A percentile compares a stretch with the other conserved stretches of the same genome.
phyloP scores from a whole-genome alignment of 2,113 vertebrate genomes.

The Apodemus sylvaticus region DNA sequence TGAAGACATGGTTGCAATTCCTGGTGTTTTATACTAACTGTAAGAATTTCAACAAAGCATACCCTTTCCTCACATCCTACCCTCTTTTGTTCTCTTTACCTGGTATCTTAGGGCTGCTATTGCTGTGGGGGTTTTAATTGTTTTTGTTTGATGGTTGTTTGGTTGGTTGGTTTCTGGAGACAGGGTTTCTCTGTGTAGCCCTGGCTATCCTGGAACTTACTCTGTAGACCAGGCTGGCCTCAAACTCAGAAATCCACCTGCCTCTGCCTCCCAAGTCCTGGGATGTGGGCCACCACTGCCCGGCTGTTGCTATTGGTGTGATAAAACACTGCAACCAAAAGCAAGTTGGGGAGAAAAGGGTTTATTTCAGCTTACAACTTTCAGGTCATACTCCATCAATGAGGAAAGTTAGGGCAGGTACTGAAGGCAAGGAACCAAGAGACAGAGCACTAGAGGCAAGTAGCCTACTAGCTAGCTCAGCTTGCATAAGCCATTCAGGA shows the following conservation, averaged over 20 bases:
- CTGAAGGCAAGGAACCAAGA: neutral
- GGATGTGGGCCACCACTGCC: no score
- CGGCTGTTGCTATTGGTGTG: neutral
- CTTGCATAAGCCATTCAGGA: neutral
- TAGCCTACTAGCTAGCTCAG: neutral
- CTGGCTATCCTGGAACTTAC: no score
- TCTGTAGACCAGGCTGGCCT: no score
- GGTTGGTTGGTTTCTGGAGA: no score
- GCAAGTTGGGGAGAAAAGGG: neutral
- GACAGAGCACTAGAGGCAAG: neutral
- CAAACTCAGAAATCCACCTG: no score
- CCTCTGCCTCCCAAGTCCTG: no score
- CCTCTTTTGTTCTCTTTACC: neutral
- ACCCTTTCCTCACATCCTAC: neutral
- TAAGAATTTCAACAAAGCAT: conserved; percentile 8
- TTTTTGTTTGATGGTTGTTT: no score
- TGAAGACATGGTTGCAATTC: neutral
- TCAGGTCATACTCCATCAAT: no score
- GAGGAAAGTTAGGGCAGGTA: neutral
- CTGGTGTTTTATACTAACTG: neutral
- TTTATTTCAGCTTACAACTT: neutral
- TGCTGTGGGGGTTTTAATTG: no score
- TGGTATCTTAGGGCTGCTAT: neutral
- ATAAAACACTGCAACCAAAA: neutral
- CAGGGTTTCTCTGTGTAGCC: no score